Base-by-base conservation (phyloP, 2,113 vertebrate genomes). In the Sigmodon hispidus region DNA sequence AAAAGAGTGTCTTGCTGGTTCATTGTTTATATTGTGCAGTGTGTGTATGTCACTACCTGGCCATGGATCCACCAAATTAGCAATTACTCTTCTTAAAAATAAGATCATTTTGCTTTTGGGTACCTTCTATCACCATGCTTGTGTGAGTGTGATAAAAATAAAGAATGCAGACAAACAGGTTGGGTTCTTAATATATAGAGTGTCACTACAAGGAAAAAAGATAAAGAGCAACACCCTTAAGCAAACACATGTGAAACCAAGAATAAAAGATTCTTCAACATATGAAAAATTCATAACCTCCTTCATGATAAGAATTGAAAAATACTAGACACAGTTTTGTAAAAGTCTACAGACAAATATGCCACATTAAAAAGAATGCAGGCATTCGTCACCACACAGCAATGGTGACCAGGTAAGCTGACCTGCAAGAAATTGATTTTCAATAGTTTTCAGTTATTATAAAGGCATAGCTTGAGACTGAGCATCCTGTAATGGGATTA, bases 361-460 rank as follows among this genome's bases (percentile, higher is more conserved):
- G 13, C 15, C 36, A 7, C 22, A 0, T 61, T 75, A 55, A 69
- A 77, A 94, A 55, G 3, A 34, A 21, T 29, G 1, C 7, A 48
- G 10, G 36, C 13, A 83, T 45, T 22, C 29, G 48, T 67, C 76
- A 48, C 52, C 72, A 87, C 5, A 15, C 7, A 10, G 4, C 26
- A 36, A 81, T 3, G 2, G 31, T 34, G 21, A 4, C 1, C 19
- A 34, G 40, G n/a, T 55, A 70, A 52, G 1, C 24, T 72, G 65
- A 12, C 67, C 79, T 90, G 6, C 34, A 19, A n/a, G 65, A 12
- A 43, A 90, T 10, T 40, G 29, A 40, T 89, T 90, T 43, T 84
- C 43, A 88, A 34, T 52, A 55, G 34, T n/a, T 97, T 96, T 92
- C 43, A 86, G 90, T 79, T 79, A 57, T 87, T 81, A 91, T 94